These are phyloP conservation scores for Zeus faber DNA, from an alignment of 2,113 vertebrate species.

Conservation along the genomic window DNA sequence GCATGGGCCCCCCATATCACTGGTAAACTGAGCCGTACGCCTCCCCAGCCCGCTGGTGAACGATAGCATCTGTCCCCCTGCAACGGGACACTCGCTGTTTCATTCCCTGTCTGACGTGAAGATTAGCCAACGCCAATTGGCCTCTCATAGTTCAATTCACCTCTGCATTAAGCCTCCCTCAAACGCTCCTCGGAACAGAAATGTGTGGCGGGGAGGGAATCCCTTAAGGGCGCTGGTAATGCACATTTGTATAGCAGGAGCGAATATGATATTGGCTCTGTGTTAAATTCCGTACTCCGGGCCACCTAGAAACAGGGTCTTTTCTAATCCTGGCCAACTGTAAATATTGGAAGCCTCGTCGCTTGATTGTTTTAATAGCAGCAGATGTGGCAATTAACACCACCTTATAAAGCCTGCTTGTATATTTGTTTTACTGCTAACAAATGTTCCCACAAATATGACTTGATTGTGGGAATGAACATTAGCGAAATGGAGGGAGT, in stretches of 20 bases:
- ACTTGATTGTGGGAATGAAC: constrained; percentile 75
- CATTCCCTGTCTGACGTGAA: constrained; percentile 62
- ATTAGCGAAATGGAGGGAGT: constrained; percentile 65
- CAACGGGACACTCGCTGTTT: constrained; percentile 69
- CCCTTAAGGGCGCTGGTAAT: constrained; percentile 66
- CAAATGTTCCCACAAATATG: constrained; percentile 81
- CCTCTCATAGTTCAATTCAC: constrained; percentile 64
- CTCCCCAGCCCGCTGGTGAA: constrained; percentile 54
- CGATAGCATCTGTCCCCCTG: constrained; percentile 73
- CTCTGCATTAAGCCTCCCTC: constrained; percentile 52
- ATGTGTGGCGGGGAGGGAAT: constrained; percentile 63
- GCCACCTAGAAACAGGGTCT: constrained; percentile 68
- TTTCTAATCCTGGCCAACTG: constrained; percentile 69
- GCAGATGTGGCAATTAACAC: constrained; percentile 83
- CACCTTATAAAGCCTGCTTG: constrained; percentile 74
- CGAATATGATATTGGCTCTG: constrained; percentile 72
- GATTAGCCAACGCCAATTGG: constrained; percentile 66
- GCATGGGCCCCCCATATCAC: constrained; percentile 26
- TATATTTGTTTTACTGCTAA: constrained; percentile 80
- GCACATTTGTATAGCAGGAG: constrained; percentile 64
- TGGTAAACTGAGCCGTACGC: constrained; percentile 55
- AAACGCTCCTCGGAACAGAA: constrained; percentile 34
- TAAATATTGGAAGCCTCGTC: constrained; percentile 73
- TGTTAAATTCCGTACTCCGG: constrained; percentile 58
- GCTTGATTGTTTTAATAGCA: constrained; percentile 81